Evolutionary conservation across 2,888 invertebrate genomes (phyloP), one percentile per base, ranked within the genome.

Genomic region (Nomada fabriciana): DNA sequence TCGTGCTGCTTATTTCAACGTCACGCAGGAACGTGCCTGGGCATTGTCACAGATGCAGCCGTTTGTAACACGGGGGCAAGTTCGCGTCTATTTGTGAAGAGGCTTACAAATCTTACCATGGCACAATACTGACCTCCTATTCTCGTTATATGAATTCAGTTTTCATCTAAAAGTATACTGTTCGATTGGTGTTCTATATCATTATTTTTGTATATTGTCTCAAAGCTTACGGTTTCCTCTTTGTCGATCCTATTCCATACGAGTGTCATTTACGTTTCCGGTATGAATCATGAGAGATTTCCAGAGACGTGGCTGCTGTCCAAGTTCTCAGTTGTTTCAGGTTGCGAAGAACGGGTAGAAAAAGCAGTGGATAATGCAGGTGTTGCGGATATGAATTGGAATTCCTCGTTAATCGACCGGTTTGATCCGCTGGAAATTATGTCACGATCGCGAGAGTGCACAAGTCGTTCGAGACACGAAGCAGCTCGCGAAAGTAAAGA

Each of bases 401-500:
- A 79, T 79, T 43, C 74, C 52, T 61, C 43, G 73, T n/a, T 57
- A 69, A 69, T 77, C 65, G 25, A 23, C 20, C 42, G 18, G 15
- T 18, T 42, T 43, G 63, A n/a, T 61, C 57, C 60, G 61, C 36
- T 69, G 52, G 47, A 55, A 79, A 74, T 79, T 74, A 69, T 73
- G 57, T 64, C 79, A 47, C 65, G 72, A 47, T 61, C 55, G 64
- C 15, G 42, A 13, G 18, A 43, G 59, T 36, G 53, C 60, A 36
- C 60, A 57, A 13, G 52, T 72, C 15, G 25, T 43, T 60, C 60
- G 7, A 23, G 43, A 18, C 60, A 73, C 67, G 80, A 70, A 72
- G 76, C 82, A 73, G 73, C 82, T 75, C 83, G 86, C 86, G 88
- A 89, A 89, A 89, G 90, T 89, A 80, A 88, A 86, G 82, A 86